Evolutionary conservation across 2,797 vertebrate genomes (phyloP).

Genomic region (Chloroceryle amazona): DNA sequence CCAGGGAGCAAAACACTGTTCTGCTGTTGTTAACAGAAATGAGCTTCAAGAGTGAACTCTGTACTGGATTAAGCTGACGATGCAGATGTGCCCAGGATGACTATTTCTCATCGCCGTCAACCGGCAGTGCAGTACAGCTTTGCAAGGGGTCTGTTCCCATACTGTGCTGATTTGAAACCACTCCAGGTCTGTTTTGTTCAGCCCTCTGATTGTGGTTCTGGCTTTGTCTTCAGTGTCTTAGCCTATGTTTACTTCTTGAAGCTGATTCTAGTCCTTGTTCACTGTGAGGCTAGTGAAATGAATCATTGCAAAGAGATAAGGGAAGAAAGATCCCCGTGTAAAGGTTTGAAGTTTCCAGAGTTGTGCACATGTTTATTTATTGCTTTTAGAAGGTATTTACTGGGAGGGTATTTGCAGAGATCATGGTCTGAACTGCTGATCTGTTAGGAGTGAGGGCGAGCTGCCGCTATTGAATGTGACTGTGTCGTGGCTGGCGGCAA

Average conservation of each 20-base stretch:
- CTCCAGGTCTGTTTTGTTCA: neutral
- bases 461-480: neutral
- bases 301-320: neutral
- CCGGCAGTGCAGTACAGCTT: neutral
- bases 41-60: neutral
- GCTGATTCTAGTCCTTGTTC: neutral
- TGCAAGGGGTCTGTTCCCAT: neutral
- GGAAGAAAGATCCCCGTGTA: neutral
- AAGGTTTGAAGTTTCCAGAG: neutral
- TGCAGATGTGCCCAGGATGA: neutral
- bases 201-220: neutral
- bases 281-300: neutral
- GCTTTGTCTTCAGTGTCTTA: neutral
- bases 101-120: neutral
- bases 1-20: neutral
- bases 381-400: neutral
- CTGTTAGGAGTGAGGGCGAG: neutral
- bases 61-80: neutral
- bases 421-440: neutral
- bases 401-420: neutral
- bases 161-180: neutral
- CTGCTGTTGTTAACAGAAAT: neutral
- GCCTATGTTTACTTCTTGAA: neutral
- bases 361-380: neutral
- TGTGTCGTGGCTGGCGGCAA: neutral